phyloP scores from a whole-genome alignment of 2,113 vertebrate genomes.

The Bujurquina vittata region DNA sequence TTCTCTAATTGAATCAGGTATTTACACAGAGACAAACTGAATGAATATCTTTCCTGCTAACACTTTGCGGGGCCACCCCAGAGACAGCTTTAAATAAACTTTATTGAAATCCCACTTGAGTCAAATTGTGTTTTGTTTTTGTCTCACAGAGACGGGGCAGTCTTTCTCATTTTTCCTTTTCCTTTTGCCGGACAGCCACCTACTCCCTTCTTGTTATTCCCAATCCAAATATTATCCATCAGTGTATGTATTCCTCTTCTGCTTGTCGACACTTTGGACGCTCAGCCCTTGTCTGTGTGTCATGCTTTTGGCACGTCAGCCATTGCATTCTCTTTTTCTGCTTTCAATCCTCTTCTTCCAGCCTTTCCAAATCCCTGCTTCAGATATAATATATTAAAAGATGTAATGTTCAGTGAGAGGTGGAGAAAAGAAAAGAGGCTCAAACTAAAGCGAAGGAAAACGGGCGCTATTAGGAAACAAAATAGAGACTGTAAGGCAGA shows the following conservation, averaged over 20 bases:
- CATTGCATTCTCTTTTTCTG: not conserved
- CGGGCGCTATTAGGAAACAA: not conserved
- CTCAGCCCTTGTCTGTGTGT: not conserved
- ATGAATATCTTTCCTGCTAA: not conserved
- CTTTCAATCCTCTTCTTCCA: not conserved
- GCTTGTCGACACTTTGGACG: not conserved
- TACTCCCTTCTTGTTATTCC: not conserved
- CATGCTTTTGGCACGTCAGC: not conserved
- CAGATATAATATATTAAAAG: not conserved
- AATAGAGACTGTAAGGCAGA: not conserved
- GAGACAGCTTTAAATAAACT: conserved; percentile 45
- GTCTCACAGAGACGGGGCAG: not conserved
- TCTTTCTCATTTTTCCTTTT: not conserved
- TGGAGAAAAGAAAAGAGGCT: not conserved
- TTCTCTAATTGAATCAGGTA: conserved; percentile 36
- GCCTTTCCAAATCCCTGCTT: not conserved
- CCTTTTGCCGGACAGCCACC: not conserved
- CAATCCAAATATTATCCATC: not conserved
- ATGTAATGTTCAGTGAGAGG: not conserved
- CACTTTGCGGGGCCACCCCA: conserved; percentile 34
- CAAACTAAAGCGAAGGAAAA: not conserved
- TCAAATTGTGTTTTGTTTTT: not conserved
- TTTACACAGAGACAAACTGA: conserved; percentile 43
- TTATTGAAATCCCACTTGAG: conserved; percentile 12
- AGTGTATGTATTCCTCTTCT: not conserved